Percentiles rank a stretch among this genome's conserved stretches.
phyloP scores from a whole-genome alignment of 2,797 vertebrate genomes.

The Cirrhinus molitorella region DNA sequence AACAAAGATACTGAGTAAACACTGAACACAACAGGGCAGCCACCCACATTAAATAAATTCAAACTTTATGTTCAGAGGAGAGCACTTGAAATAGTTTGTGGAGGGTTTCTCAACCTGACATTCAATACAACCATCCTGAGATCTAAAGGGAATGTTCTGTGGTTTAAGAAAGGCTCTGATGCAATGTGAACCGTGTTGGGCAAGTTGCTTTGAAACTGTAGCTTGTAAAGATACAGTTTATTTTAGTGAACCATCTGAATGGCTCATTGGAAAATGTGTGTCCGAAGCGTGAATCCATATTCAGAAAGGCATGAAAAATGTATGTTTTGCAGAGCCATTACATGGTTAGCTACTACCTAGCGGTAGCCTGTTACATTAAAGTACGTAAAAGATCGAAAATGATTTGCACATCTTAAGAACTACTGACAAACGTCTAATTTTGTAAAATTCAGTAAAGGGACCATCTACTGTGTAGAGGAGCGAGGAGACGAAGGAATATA shows the following conservation, averaged over 20 bases:
- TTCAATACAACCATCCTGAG: conserved; percentile 12
- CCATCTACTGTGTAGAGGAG: too few relatives aligned
- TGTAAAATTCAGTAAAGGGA: too few relatives aligned
- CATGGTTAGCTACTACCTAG: too few relatives aligned
- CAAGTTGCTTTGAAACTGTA: conserved; percentile 9
- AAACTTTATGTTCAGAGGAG: conserved; percentile 30
- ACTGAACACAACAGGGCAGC: conserved; percentile 41
- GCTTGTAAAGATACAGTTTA: background rate
- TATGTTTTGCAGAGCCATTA: too few relatives aligned
- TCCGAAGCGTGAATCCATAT: too few relatives aligned
- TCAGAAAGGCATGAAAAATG: too few relatives aligned
- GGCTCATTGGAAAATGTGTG: background rate
- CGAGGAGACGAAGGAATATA: too few relatives aligned
- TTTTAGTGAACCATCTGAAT: background rate
- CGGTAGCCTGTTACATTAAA: too few relatives aligned
- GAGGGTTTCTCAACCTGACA: conserved; percentile 16
- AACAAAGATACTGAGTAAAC: conserved; percentile 40
- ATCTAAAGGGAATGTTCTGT: background rate
- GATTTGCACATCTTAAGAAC: too few relatives aligned
- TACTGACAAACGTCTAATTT: too few relatives aligned
- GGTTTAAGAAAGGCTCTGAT: conserved; percentile 24
- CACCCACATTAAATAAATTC: conserved; percentile 37
- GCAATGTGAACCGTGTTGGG: conserved; percentile 20
- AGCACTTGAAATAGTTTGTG: conserved; percentile 21
- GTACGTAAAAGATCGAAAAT: too few relatives aligned